Evolutionary conservation across 1,140 invertebrate species (phyloP), one percentile per base, ranked within the genome.

Genomic region (Epicauta chinensis): DNA sequence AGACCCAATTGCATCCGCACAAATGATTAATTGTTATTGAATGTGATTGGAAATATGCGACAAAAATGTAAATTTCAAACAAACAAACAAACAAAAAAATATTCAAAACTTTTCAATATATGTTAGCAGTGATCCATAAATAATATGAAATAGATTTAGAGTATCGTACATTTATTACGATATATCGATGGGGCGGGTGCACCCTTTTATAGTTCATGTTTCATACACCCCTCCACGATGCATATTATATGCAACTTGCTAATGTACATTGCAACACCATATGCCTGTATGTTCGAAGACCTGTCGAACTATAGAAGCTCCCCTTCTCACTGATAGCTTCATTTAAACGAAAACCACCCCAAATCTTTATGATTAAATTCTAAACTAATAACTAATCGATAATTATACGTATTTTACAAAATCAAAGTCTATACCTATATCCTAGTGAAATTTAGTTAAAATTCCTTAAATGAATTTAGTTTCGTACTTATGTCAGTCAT

Each of bases 251-350:
- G 63, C 62, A 60, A 59, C 49, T 56, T 53, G 57, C 63, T 65
- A 63, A 65, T 65, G 56, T 62, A 63, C 60, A 59, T 63, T 63
- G 61, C 62, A 62, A 54, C 60, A 64, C 63, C 63, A 63, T 65
- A 64, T 62, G 62, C 55, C 62, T 51, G 32, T 29, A 48, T 47
- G 48, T 43, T 64, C 40, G 61, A 65, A 60, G 59, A 64, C 63
- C 62, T 64, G 62, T 62, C 63, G 59, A 58, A 44, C 49, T 34
- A 3, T 12, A 12, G 11, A 11, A 30, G 14, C 23, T 30, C 43
- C 38, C 42, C 53, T 56, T 36, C 23, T 23, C 7, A 5, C 39
- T 53, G 60, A 62, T 51, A 30, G 53, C 53, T 61, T 59, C 57
- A 61, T 61, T 43, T 36, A 34, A 12, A 11, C 32, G 5, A 11